These are phyloP conservation scores for Troilus luridus DNA, from an alignment of 2,888 invertebrate genomes.

Conservation along the genomic window DNA sequence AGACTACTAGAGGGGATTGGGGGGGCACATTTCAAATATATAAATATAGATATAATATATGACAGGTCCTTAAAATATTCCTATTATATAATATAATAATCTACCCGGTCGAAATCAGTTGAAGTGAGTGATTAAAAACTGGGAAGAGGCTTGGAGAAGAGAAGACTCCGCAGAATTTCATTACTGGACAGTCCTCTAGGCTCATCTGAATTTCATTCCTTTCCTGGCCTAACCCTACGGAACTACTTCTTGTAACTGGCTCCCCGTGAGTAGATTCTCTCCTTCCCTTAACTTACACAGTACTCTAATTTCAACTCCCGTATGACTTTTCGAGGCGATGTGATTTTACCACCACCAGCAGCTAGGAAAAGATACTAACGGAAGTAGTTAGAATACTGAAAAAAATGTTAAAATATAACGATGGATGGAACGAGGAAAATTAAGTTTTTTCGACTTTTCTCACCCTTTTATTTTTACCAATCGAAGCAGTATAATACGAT, in stretches of 20 bases:
- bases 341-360: neutral
- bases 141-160: neutral
- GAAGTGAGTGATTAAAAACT: conserved; percentile 43
- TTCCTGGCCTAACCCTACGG: conserved; percentile 6
- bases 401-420: too few relatives aligned
- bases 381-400: neutral
- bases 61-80: neutral
- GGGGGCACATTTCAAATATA: too few relatives aligned
- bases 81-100: neutral
- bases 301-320: neutral
- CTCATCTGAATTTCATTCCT: conserved; percentile 48
- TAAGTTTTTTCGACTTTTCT: too few relatives aligned
- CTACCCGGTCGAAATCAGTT: neutral
- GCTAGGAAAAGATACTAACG: neutral
- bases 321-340: neutral
- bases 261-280: neutral
- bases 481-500: too few relatives aligned
- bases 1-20: too few relatives aligned
- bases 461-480: too few relatives aligned
- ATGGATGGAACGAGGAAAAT: too few relatives aligned
- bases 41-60: neutral
- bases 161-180: conserved; percentile 10
- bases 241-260: conserved; percentile 14
- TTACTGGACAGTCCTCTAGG: conserved; percentile 31
- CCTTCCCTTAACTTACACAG: neutral